phyloP scores from a whole-genome alignment of 2,113 vertebrate species.

The Myiopsitta monachus region DNA sequence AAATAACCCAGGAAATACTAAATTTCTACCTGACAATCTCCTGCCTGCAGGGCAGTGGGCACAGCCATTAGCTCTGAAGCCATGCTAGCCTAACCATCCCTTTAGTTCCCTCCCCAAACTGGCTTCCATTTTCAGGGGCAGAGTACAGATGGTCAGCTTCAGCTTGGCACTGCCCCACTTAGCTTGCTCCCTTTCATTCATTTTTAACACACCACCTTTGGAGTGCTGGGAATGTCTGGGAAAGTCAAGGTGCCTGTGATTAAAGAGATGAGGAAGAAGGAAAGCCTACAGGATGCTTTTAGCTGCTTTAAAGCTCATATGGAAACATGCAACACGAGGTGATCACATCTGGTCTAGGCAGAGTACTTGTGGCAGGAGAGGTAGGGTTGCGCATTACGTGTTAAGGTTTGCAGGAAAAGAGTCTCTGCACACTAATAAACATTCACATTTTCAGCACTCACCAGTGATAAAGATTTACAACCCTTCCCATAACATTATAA shows the following conservation, averaged over 20 bases:
- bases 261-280: not conserved
- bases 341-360: not conserved
- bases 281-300: not conserved
- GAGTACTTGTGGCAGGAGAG: not conserved
- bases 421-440: not conserved
- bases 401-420: not conserved
- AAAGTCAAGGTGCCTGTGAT: not conserved
- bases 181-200: not conserved
- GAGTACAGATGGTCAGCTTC: constrained; percentile 6
- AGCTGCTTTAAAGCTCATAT: not conserved
- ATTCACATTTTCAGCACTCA: not conserved
- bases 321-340: not conserved
- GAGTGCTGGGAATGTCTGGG: not conserved
- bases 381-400: not conserved
- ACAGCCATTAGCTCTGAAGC: not conserved
- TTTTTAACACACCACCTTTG: not conserved
- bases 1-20: not conserved
- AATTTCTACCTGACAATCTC: not conserved
- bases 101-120: not conserved
- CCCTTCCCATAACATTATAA: not conserved
- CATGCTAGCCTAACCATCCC: not conserved
- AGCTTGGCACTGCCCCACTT: not conserved
- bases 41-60: not conserved
- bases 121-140: not conserved
- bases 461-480: not conserved